phyloP scores from a whole-genome alignment of 2,888 invertebrate species.

The Agonopterix arenella region DNA sequence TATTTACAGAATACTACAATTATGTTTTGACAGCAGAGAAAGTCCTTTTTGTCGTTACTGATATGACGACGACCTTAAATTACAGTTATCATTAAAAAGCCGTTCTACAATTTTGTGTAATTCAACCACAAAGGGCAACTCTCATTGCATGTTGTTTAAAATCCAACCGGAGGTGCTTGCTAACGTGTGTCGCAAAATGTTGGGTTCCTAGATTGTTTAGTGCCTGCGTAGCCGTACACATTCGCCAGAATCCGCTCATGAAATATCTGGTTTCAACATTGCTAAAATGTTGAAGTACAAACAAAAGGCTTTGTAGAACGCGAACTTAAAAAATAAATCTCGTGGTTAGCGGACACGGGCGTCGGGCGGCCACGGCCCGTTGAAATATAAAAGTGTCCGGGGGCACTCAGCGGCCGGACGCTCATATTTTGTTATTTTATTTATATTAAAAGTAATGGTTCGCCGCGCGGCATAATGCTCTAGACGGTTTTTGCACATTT shows the following conservation, averaged over 20 bases:
- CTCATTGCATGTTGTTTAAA: background rate
- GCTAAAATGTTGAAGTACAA: conserved; percentile 8
- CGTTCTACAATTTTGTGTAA: no score
- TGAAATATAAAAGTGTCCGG: conserved; percentile 73
- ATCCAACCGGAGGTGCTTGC: background rate
- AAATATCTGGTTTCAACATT: conserved; percentile 1
- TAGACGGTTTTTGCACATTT: conserved; percentile 69
- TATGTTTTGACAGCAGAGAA: background rate
- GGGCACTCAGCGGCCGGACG: conserved; percentile 74
- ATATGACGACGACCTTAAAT: no score
- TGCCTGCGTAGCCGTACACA: background rate
- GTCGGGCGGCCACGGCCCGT: conserved; percentile 24
- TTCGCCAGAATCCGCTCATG: background rate
- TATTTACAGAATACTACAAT: conserved; percentile 18
- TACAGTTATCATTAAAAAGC: no score
- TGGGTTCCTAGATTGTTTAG: background rate
- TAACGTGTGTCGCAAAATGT: background rate
- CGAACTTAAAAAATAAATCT: conserved; percentile 44
- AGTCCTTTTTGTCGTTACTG: no score
- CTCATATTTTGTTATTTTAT: conserved; percentile 78
- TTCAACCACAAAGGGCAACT: no score
- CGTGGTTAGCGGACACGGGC: conserved; percentile 30
- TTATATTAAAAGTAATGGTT: conserved; percentile 77
- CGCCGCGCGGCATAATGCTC: conserved; percentile 65
- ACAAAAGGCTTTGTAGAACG: conserved; percentile 12